phyloP scores from a whole-genome alignment of 1,140 invertebrate species.

The Anthonomus grandis region DNA sequence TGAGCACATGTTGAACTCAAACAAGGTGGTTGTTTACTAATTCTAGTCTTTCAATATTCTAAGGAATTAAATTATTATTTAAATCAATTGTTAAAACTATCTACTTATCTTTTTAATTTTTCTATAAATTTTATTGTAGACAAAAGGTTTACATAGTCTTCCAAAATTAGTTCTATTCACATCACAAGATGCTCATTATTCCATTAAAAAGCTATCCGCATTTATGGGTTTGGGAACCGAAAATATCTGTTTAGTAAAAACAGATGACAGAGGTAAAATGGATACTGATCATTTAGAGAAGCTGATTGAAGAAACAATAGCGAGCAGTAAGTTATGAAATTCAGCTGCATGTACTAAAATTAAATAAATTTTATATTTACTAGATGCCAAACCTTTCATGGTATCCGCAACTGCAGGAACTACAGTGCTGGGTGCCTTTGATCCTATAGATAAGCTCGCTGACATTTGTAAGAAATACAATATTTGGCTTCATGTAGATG shows the following conservation, averaged over 20 bases:
- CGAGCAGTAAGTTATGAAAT: conserved; percentile 57
- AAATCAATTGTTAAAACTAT: too few species aligned
- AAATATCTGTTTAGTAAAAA: conserved; percentile 71
- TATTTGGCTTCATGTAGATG: conserved; percentile 95
- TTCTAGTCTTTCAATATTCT: too few species aligned
- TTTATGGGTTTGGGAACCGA: conserved; percentile 75
- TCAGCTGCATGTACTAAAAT: too few species aligned
- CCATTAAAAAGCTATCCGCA: conserved; percentile 80
- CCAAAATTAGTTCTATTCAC: conserved; percentile 74
- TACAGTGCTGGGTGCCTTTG: conserved; percentile 82
- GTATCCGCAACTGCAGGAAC: conserved; percentile 89
- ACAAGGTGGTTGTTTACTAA: too few species aligned
- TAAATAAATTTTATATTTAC: too few species aligned
- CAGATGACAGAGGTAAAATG: conserved; percentile 78
- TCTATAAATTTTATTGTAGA: too few species aligned
- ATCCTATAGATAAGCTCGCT: conserved; percentile 79
- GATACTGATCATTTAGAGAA: conserved; percentile 64
- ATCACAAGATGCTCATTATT: conserved; percentile 92
- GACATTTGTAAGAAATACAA: conserved; percentile 77
- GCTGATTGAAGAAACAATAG: conserved; percentile 64
- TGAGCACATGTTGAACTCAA: too few species aligned
- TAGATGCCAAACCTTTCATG: conserved; percentile 71
- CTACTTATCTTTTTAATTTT: too few species aligned
- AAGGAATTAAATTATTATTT: too few species aligned
- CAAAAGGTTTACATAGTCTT: conserved; percentile 63